Percentiles rank a stretch among this genome's conserved stretches.
These are phyloP conservation scores for Callorhinus ursinus DNA, from an alignment of 2,113 vertebrate genomes.

Conservation along the genomic window DNA sequence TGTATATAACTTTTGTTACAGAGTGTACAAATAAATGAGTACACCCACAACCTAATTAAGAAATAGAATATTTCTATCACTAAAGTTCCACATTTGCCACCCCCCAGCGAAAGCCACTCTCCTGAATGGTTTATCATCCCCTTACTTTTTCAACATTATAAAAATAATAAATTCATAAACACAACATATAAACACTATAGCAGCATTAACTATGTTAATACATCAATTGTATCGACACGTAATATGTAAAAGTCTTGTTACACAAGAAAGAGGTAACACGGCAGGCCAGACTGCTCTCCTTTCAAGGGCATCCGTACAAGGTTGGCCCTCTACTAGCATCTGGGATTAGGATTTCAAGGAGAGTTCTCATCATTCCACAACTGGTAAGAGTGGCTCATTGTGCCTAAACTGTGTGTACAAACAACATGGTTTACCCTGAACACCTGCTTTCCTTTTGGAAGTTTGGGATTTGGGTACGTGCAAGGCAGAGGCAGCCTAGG, in stretches of 20 bases:
- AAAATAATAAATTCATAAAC: background rate
- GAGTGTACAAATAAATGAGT: background rate
- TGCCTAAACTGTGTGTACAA: background rate
- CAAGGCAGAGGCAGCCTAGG: background rate
- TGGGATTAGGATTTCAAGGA: background rate
- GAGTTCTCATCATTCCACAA: background rate
- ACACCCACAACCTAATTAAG: background rate
- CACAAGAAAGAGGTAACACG: background rate
- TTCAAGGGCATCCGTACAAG: background rate
- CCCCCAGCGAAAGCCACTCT: background rate
- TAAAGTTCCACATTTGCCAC: background rate
- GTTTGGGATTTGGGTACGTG: background rate
- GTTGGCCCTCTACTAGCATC: background rate
- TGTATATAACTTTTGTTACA: background rate
- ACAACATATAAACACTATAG: background rate
- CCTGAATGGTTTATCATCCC: background rate
- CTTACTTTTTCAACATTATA: background rate
- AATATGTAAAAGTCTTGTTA: background rate
- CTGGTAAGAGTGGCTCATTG: background rate
- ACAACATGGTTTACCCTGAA: background rate
- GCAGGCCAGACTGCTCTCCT: background rate
- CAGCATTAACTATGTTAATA: background rate
- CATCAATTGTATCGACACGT: background rate
- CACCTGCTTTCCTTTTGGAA: background rate
- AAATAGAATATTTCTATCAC: background rate